Evolutionary conservation across 2,113 vertebrate genomes (phyloP).

Genomic region (Macquaria australasica): DNA sequence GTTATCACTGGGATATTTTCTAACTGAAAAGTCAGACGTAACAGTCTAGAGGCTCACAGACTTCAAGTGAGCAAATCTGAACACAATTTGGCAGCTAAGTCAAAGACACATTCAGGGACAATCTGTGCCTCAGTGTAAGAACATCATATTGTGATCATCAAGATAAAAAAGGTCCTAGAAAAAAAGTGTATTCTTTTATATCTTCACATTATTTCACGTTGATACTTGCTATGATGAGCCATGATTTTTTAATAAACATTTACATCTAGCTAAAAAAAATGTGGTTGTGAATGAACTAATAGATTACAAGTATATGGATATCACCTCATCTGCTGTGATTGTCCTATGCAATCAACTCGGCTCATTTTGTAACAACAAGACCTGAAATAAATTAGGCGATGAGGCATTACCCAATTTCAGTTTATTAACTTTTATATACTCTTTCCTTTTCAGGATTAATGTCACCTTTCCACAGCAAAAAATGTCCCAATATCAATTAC

Average conservation of each 20-base stretch:
- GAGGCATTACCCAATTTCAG: not conserved
- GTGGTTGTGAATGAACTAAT: not conserved
- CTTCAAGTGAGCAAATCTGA: slow-evolving; percentile 42
- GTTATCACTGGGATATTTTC: slow-evolving; percentile 23
- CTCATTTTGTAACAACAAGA: not conserved
- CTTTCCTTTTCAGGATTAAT: not conserved
- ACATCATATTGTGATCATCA: slow-evolving; percentile 1
- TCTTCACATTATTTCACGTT: not conserved
- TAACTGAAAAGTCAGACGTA: slow-evolving; percentile 17
- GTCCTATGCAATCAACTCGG: not conserved
- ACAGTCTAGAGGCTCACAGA: slow-evolving; percentile 7
- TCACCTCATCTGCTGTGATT: not conserved
- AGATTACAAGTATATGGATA: not conserved
- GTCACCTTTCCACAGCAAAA: not conserved
- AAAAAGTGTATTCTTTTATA: not conserved
- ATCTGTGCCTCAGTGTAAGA: not conserved
- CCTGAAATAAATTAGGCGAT: not conserved
- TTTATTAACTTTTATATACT: not conserved
- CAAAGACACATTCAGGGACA: slow-evolving; percentile 19
- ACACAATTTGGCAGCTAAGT: slow-evolving; percentile 9
- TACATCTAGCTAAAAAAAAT: not conserved
- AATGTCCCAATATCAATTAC: not conserved
- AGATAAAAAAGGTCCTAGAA: not conserved
- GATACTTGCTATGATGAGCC: not conserved
- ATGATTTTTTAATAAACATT: not conserved